Evolutionary conservation across 1,140 invertebrate species (phyloP), one percentile per base, ranked within the genome.

Genomic region (Lepidurus packardi): DNA sequence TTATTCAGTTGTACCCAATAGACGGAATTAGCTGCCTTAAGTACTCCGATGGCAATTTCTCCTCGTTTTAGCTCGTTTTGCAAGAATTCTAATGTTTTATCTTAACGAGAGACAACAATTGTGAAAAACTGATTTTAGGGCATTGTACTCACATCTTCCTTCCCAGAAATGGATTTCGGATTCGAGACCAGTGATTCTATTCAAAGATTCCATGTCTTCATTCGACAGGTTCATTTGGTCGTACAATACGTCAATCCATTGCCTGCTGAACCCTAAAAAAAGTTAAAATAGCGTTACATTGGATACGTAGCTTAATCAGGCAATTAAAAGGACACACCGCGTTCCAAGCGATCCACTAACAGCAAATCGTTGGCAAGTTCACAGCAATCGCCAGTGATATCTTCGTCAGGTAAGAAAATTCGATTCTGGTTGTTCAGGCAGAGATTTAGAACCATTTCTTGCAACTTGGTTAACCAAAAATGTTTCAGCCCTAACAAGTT

Each of bases 1-100:
- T 16, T 65, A 65, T 65, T 13, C 53, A 65, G n/a, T 65, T 65
- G 53, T 65, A 65, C 13, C 53, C 53, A 65, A 65, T 65, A 65
- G 21, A 65, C 13, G 6, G 53, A 65, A 16, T 21, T 21, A 21
- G 53, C 53, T 65, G 13, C 13, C 21, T 65, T 7, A 21, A 65
- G 53, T 7, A 65, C 53, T 16, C 21, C 21, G 0, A 21, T 65
- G 8, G 8, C 21, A 16, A 6, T 65, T 65, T 21, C 21, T 65
- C 53, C 53, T 65, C 13, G 53, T 21, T 65, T 21, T 21, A 65
- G 53, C 6, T 13, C 8, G 13, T 65, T 9, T 4, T 65, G 53
- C 5, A 16, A n/a, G 16, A 21, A 13, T 65, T 13, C 21, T 65
- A 65, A 65, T 21, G 7, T 16, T 65, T 65, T 21, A 21, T 65